These are phyloP conservation scores for Steatocranus sp. DNA, from an alignment of 2,797 vertebrate genomes.

Conservation along the genomic window DNA sequence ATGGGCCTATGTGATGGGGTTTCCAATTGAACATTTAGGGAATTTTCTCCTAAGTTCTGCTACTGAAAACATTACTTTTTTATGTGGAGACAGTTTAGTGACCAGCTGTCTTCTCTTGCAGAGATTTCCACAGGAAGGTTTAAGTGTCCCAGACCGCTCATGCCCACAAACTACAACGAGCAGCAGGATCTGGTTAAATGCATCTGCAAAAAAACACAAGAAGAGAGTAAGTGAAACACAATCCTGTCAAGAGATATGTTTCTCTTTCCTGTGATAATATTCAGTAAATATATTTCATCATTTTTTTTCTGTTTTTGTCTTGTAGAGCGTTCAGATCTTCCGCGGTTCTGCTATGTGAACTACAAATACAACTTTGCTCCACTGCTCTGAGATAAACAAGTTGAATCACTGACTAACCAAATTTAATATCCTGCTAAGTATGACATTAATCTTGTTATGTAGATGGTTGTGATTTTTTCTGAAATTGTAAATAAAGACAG, in stretches of 20 bases:
- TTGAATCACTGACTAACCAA: neutral
- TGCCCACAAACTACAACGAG: accelerated
- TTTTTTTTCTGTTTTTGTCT: neutral
- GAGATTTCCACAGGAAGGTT: neutral
- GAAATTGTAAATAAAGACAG: constrained; percentile 15
- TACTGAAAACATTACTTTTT: accelerated
- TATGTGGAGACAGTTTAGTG: neutral
- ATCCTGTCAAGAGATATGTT: neutral
- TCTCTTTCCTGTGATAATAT: neutral
- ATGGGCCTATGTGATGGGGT: accelerated
- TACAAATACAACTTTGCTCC: accelerated
- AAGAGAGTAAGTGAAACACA: constrained; percentile 34
- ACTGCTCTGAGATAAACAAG: neutral
- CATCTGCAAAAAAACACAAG: constrained; percentile 17
- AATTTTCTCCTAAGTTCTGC: neutral
- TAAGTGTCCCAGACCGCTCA: neutral
- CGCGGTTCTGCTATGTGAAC: accelerated
- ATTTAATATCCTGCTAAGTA: neutral
- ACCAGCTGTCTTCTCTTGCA: neutral
- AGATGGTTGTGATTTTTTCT: neutral
- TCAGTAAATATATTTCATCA: neutral
- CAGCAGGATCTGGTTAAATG: neutral
- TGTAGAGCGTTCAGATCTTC: neutral
- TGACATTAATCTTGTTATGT: neutral
- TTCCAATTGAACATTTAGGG: neutral